Conservation (phyloP, 2,888 invertebrate species). For the Sarcophaga variegata region DNA sequence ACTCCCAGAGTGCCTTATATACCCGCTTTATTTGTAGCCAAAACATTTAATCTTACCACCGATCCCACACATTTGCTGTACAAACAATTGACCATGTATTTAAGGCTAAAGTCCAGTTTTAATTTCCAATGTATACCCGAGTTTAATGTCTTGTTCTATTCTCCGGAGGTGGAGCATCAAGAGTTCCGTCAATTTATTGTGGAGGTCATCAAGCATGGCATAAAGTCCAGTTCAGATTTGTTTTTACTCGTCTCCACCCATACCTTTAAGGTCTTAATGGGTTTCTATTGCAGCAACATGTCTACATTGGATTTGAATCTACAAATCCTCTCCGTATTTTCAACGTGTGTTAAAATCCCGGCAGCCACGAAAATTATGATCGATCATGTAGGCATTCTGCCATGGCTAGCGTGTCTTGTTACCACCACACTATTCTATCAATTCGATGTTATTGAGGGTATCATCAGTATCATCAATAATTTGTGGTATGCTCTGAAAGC, state of each 20-base stretch:
- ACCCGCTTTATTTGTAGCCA: constrained; percentile 79
- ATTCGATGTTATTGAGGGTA: constrained; percentile 80
- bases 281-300: constrained; percentile 86
- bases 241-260: constrained; percentile 88
- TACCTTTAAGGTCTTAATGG: constrained; percentile 89
- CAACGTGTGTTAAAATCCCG: constrained; percentile 85
- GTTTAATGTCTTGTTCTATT: constrained; percentile 92
- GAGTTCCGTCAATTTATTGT: constrained; percentile 90
- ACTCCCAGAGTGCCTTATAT: constrained; percentile 80
- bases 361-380: constrained; percentile 86
- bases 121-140: constrained; percentile 93
- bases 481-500: constrained; percentile 79
- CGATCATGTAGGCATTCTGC: constrained; percentile 86
- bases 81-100: constrained; percentile 88
- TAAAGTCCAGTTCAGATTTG: constrained; percentile 89
- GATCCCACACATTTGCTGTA: constrained; percentile 90
- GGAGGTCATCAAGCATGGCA: constrained; percentile 88
- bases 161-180: constrained; percentile 87
- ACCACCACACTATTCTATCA: constrained; percentile 79
- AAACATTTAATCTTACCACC: constrained; percentile 85
- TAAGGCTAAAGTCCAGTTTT: constrained; percentile 89
- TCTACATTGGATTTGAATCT: constrained; percentile 86
- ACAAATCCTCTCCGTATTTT: constrained; percentile 86
- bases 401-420: constrained; percentile 85
- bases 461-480: constrained; percentile 80